Percentiles rank a stretch among this genome's conserved stretches.
phyloP scores from a whole-genome alignment of 2,797 vertebrate species.

The Diceros bicornis region DNA sequence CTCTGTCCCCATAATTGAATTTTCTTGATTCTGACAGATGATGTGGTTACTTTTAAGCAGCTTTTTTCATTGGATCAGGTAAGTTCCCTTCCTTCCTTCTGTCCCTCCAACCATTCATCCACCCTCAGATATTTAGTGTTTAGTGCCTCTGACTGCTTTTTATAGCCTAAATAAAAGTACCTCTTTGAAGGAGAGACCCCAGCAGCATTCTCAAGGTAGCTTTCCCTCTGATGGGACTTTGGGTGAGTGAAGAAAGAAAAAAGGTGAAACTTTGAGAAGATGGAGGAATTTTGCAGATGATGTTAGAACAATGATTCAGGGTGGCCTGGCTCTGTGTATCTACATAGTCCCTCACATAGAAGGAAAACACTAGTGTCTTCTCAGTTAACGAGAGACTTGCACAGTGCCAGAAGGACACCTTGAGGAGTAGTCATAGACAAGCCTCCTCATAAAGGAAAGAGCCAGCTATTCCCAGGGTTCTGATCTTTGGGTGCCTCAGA shows the following conservation, averaged over 20 bases:
- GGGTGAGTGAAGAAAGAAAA: neutral
- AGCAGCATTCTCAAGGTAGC: neutral
- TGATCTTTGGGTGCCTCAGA: neutral
- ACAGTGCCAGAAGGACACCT: neutral
- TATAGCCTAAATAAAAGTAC: neutral
- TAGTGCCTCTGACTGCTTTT: conserved; percentile 26
- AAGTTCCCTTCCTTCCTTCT: neutral
- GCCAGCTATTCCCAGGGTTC: neutral
- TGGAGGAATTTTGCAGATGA: neutral
- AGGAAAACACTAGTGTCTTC: neutral
- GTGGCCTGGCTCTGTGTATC: neutral
- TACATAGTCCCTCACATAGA: neutral
- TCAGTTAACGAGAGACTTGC: neutral
- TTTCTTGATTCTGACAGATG: conserved; percentile 56
- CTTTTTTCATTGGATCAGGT: neutral
- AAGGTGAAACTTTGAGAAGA: neutral
- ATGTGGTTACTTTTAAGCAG: conserved; percentile 60
- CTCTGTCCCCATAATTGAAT: neutral
- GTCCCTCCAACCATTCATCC: neutral
- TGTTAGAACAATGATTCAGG: neutral
- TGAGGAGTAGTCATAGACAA: neutral
- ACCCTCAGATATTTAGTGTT: neutral
- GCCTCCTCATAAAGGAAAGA: neutral
- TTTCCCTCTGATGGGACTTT: neutral
- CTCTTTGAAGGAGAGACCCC: neutral